Base-by-base conservation (phyloP, 2,113 vertebrate species). In the Myxocyprinus asiaticus region DNA sequence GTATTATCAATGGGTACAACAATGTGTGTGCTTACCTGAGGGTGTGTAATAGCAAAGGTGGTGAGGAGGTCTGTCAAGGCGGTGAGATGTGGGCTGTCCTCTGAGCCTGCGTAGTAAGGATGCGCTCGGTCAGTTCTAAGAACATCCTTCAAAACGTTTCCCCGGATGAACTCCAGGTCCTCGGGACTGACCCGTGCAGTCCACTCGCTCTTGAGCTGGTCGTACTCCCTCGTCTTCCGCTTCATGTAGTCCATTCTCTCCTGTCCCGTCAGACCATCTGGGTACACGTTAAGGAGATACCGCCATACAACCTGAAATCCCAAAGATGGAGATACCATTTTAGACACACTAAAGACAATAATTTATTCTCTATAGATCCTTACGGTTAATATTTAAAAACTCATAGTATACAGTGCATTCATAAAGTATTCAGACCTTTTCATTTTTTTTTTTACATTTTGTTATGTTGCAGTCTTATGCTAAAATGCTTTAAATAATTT, bases 211-310 rank as follows among this genome's bases (percentile, higher is more conserved):
- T 97, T 97, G 67, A 98, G 91, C 73, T 93, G 89, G 22, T 93
- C 87, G 8, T 98, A 98, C 76, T 98, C 94, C 6, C 90, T 88
- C 0, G 96, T 95, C 87, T 98, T 97, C 6, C 86, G 91, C 78
- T 96, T 96, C 92, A 98, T 97, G 88, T 98, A 98, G 68, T 96
- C 94, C 92, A 98, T 93, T 7, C 96, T 92, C 69, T 98, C 95
- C 50, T 96, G 95, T 0, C 96, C 97, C 0, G 91, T 95, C 22
- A 98, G 88, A 0, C 96, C 96, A 0, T 96, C 93, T 0, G 96
- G 97, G 81, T 97, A 98, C 2, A 98, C 93, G 0, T 98, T 98
- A 43, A 98, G 91, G 6, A 98, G 91, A 88, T 98, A 97, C 0
- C 97, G 86, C 97, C 97, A 98, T 0, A 98, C 96, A 75, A 98